Base-by-base conservation (phyloP, 2,113 vertebrate genomes). In the Microcebus jonahi region DNA sequence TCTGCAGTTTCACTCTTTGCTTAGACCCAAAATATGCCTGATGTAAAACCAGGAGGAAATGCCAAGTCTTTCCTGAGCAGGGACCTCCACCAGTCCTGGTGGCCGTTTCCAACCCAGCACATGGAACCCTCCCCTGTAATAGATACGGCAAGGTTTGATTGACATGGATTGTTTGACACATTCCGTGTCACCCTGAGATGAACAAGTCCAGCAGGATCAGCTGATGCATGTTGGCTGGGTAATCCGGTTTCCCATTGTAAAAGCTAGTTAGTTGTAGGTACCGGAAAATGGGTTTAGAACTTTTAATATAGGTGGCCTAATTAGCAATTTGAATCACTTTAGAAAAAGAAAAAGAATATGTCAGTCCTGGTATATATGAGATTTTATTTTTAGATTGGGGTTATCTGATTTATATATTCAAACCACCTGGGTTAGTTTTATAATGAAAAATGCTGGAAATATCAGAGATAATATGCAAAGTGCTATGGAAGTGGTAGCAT, bases 381-480 rank as follows among this genome's bases (percentile, higher is more conserved):
- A 5, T 45, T 17, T 79, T 83, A 57, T 61, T 80, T 57, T 85
- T 6, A 81, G 50, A 79, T 91, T 96, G 55, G 5, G 7, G 27
- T 86, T 96, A 81, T 70, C 80, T 81, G 65, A 89, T 82, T 96
- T 95, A 73, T 71, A 42, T 86, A 68, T 86, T 96, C 39, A 68
- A 18, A 75, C 88, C 42, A 86, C 79, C 77, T 87, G 55, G 68
- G 83, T 94, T 96, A 75, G 23, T 95, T 97, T 90, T 80, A 65
- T 93, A 96, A 95, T 90, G 92, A 95, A 92, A 91, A 96, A 90
- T 89, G 96, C 57, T 86, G 42, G 17, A 95, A 90, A 36, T 82
- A 87, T 68, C 57, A 86, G 80, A 50, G 85, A 39, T 76, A 75
- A 95, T 70, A 68, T 68, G 29, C 59, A 76, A 76, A 96, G 23